Base-by-base conservation (phyloP, 2,888 invertebrate genomes). In the Amphipyra tragopoginis region DNA sequence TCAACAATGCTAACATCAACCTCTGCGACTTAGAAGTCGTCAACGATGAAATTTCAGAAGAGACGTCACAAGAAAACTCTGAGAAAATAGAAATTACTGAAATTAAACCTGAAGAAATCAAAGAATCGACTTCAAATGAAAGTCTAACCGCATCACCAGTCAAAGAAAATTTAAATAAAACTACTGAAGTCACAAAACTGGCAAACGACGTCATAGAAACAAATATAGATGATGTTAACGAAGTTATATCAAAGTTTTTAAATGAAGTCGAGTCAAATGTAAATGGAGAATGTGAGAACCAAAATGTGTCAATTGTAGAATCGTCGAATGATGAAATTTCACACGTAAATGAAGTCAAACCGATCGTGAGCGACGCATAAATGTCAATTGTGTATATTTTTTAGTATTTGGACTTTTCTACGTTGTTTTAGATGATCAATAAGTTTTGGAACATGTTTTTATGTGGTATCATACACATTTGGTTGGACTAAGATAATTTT, bases 1-100 rank as follows among this genome's bases (percentile, higher is more conserved):
- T 93, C 5, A 91, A 87, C 59, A 86, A 82, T 65, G 88, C 90
- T 0, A 91, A 92, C 63, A 89, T 91, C 1, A 89, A 90, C 65
- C 74, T 91, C 8, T 82, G 83, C 54, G 89, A 91, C 58, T 71
- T 91, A 56, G 90, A 92, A 78, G 86, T 86, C 7, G 83, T 74
- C 0, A 84, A 82, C 26, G 86, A 86, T 10, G 82, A 85, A 55
- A 70, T 75, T 11, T 77, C 79, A 10, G 75, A 82, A 42, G 80
- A 71, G 9, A 72, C 78, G n/a, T 71, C 82, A 1, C 75, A 81
- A 43, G 70, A 71, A 1, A 65, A 66, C 40, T 61, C 69, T 0
- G 66, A 68, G 8, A 69, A 74, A 39, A 62, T 66, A 29, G 63
- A 64, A 52, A 29, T 43, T 14, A 52, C 51, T 15, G 63, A 51